phyloP scores from a whole-genome alignment of 2,888 invertebrate species.

The Drosophila mercatorum region DNA sequence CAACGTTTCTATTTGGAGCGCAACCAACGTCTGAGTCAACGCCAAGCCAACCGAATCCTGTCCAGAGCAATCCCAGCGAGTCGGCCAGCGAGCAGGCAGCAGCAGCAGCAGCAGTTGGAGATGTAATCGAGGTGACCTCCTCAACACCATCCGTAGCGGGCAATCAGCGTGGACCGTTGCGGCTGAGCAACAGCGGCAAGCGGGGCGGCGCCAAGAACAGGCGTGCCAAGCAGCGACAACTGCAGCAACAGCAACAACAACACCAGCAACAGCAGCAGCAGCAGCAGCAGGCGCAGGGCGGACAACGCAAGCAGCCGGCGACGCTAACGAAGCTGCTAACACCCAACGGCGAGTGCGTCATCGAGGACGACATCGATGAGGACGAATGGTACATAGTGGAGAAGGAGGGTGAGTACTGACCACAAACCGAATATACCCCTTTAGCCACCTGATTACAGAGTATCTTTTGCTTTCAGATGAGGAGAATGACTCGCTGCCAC shows the following conservation, averaged over 20 bases:
- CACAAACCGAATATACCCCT: neutral
- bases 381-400: slow-evolving; percentile 87
- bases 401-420: slow-evolving; percentile 81
- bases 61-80: slow-evolving; percentile 49
- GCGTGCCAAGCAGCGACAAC: slow-evolving; percentile 52
- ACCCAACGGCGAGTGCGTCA: slow-evolving; percentile 55
- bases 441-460: neutral
- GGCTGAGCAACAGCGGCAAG: slow-evolving; percentile 32
- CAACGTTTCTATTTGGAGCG: slow-evolving; percentile 86
- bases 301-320: slow-evolving; percentile 61
- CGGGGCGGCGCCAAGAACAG: slow-evolving; percentile 48
- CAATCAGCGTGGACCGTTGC: slow-evolving; percentile 52
- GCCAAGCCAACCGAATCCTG: slow-evolving; percentile 55
- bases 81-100: slow-evolving; percentile 47
- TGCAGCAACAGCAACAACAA: slow-evolving; percentile 39
- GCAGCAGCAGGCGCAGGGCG: slow-evolving; percentile 40
- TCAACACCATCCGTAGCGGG: slow-evolving; percentile 82
- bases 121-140: slow-evolving; percentile 80
- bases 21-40: slow-evolving; percentile 75
- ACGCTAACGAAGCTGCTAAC: slow-evolving; percentile 69
- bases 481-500: slow-evolving; percentile 79
- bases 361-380: slow-evolving; percentile 82
- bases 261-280: slow-evolving; percentile 42
- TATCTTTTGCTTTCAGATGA: slow-evolving; percentile 56
- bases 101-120: slow-evolving; percentile 30